Percentiles rank a stretch among this genome's conserved stretches.
Conservation (phyloP, 2,888 invertebrate genomes). For the Campoplex capitator region DNA sequence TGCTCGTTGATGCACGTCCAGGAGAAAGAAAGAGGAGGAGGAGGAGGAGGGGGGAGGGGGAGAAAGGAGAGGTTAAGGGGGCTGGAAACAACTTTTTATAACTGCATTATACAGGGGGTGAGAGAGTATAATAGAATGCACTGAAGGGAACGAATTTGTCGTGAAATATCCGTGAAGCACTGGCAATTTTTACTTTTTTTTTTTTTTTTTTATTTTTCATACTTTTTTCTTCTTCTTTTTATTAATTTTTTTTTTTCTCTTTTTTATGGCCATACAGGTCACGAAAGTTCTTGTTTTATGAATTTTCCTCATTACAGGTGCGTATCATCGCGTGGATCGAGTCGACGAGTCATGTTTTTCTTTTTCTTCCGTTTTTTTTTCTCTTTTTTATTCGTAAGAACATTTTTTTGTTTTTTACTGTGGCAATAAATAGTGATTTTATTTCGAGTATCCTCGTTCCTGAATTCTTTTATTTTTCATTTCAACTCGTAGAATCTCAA, state of each 20-base stretch:
- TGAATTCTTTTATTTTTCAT: too few species aligned
- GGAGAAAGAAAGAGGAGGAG: background rate
- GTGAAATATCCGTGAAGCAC: conserved; percentile 1
- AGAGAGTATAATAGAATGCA: conserved; percentile 58
- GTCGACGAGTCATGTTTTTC: background rate
- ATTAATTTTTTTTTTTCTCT: background rate
- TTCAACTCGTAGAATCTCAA: background rate
- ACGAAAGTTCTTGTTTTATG: conserved; percentile 25
- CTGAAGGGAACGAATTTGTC: conserved; percentile 32
- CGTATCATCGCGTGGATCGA: conserved; percentile 22
- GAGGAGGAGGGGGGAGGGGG: background rate
- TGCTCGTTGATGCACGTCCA: conserved; percentile 44
- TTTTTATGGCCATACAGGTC: background rate
- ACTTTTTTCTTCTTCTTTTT: conserved; percentile 4
- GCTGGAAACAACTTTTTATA: conserved; percentile 61
- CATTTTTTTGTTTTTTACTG: background rate
- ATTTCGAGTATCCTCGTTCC: background rate
- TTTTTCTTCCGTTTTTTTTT: background rate
- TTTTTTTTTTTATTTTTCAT: background rate
- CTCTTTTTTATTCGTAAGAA: background rate
- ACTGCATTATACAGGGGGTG: conserved; percentile 61
- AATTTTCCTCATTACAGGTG: background rate
- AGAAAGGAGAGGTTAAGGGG: background rate
- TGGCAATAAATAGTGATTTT: background rate
- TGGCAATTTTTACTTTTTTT: conserved; percentile 9